These are phyloP conservation scores for Sminthurides aquaticus DNA, from an alignment of 2,888 invertebrate genomes.

Conservation along the genomic window DNA sequence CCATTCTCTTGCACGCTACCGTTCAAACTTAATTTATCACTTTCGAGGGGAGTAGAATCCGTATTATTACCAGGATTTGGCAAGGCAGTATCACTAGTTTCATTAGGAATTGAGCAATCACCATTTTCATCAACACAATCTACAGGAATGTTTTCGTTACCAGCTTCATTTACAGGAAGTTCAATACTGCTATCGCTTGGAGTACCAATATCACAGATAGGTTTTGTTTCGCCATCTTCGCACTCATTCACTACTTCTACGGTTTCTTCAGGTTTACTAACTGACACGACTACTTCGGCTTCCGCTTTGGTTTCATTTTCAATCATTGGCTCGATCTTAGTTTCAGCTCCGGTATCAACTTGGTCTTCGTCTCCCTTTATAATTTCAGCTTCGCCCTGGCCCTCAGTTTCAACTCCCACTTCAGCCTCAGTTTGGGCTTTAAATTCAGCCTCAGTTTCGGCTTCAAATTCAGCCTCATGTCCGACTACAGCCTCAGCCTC, in stretches of 20 bases:
- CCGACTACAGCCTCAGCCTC: slow-evolving; percentile 23
- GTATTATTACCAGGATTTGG: slow-evolving; percentile 25
- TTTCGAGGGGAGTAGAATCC: slow-evolving; percentile 5
- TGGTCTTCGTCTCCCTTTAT: slow-evolving; percentile 23
- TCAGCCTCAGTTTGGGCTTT: slow-evolving; percentile 29
- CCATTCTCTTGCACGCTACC: slow-evolving; percentile 16
- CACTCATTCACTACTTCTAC: not conserved
- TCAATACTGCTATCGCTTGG: slow-evolving; percentile 18
- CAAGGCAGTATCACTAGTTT: slow-evolving; percentile 25
- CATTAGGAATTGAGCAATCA: slow-evolving; percentile 40
- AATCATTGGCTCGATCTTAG: not conserved
- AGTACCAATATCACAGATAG: slow-evolving; percentile 20
- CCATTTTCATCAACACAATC: slow-evolving; percentile 21
- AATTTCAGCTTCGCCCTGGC: slow-evolving; percentile 27
- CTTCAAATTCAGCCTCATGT: slow-evolving; percentile 32
- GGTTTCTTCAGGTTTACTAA: not conserved
- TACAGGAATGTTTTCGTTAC: slow-evolving; percentile 21
- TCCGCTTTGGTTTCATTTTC: not conserved
- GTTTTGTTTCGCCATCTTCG: slow-evolving; percentile 11
- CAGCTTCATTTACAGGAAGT: slow-evolving; percentile 19
- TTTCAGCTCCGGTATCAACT: not conserved
- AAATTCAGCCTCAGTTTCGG: slow-evolving; percentile 20
- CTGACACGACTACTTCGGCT: not conserved
- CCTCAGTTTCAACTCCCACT: slow-evolving; percentile 21
- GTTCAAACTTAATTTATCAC: slow-evolving; percentile 13